Conservation (phyloP, 2,113 vertebrate genomes). For the Probosciger aterrimus region DNA sequence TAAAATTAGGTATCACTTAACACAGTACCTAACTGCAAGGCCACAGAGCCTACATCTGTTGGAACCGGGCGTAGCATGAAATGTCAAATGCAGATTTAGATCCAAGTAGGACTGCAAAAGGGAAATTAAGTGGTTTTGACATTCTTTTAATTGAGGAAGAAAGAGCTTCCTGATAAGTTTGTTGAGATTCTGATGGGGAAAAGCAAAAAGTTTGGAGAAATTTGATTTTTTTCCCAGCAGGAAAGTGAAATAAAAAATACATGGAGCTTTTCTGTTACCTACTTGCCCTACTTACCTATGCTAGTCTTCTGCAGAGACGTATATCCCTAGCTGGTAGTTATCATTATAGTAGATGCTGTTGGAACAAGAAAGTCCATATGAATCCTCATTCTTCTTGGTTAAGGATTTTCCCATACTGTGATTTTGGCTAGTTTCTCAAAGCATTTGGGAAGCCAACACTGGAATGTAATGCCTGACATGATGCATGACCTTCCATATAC, state of each 20-base stretch:
- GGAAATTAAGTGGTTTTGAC: neutral
- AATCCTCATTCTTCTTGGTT: neutral
- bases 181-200: neutral
- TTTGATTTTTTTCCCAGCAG: neutral
- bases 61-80: constrained; percentile 30
- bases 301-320: neutral
- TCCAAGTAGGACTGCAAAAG: neutral
- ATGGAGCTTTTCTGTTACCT: neutral
- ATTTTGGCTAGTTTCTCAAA: neutral
- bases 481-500: neutral
- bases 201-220: neutral
- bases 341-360: neutral
- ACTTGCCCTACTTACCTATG: neutral
- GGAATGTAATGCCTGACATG: neutral
- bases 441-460: neutral
- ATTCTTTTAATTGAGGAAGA: neutral
- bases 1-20: constrained; percentile 51
- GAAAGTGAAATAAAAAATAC: neutral
- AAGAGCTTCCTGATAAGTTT: neutral
- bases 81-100: constrained; percentile 59
- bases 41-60: constrained; percentile 37
- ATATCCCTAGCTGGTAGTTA: neutral
- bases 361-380: neutral
- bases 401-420: neutral
- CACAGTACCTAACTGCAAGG: constrained; percentile 37